Percentiles rank a stretch among this genome's conserved stretches.
Conservation (phyloP, 2,888 invertebrate species). For the Ophioninae sp. region DNA sequence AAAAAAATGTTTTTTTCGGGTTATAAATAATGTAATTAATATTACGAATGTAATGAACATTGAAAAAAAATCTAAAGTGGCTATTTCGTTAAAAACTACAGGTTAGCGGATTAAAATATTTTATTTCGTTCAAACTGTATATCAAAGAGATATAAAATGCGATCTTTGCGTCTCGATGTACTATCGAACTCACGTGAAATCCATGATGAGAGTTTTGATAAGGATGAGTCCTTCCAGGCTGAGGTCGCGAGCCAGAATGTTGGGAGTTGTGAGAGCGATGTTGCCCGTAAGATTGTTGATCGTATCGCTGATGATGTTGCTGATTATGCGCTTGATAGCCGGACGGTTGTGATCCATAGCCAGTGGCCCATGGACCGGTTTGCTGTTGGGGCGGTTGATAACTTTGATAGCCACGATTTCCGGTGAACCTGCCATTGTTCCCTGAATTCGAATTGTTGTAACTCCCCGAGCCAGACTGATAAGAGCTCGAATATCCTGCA, state of each 20-base stretch:
- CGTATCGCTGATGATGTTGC: constrained; percentile 56
- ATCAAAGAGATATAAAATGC: not conserved
- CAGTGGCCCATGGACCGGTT: constrained; percentile 69
- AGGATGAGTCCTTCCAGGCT: constrained; percentile 58
- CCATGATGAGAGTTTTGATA: constrained; percentile 68
- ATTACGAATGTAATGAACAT: no score
- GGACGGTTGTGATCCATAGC: constrained; percentile 64
- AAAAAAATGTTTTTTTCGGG: no score
- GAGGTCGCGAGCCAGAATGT: constrained; percentile 45
- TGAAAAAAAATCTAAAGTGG: no score
- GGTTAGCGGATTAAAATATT: not conserved
- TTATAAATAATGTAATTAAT: no score
- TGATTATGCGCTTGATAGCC: constrained; percentile 65
- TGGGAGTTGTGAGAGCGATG: constrained; percentile 37
- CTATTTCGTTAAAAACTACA: not conserved
- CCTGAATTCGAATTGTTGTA: constrained; percentile 66
- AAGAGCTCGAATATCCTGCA: constrained; percentile 74
- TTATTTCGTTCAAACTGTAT: not conserved
- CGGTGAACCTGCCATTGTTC: constrained; percentile 55
- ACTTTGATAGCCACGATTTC: constrained; percentile 64
- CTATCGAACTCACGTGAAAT: constrained; percentile 64
- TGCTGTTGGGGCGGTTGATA: constrained; percentile 57
- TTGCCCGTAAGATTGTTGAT: constrained; percentile 58
- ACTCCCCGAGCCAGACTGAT: constrained; percentile 65
- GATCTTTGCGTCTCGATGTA: constrained; percentile 54